Evolutionary conservation across 2,888 invertebrate species (phyloP), one percentile per base, ranked within the genome.

Genomic region (Andrena chrysosceles): DNA sequence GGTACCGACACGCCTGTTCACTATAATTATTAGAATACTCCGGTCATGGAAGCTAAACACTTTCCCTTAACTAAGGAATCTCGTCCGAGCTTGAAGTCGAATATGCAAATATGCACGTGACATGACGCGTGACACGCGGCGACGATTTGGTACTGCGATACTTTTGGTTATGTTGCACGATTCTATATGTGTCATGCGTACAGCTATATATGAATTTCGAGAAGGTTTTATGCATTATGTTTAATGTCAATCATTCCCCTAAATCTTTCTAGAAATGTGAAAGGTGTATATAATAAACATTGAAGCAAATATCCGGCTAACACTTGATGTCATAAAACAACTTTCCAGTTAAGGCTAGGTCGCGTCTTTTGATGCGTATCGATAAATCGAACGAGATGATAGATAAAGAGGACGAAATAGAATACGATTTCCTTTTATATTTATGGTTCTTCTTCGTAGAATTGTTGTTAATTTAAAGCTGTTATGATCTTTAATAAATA

Each of bases 131-230:
- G 2, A 35, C 20, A 49, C 20, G 13, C 7, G 2, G 13, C 2
- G 7, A 20, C 35, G 29, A 31, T 10, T 64, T 3, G 6, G 7
- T 16, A 13, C 23, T 49, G 13, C 10, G 31, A 52, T 49, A 0
- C 8, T 29, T 71, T 77, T 77, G 77, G 77, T 77, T 77, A 77
- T 73, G 77, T 73, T 26, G 6, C 26, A 33, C 31, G 8, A 31
- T 13, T 54, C 10, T 54, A 56, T 54, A 70, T n/a, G 23, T 56
- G 54, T 70, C 70, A 56, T 42, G 49, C 20, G n/a, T n/a, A 0
- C 2, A n/a, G 23, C 13, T 10, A 13, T 5, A 3, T 13, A 8
- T 59, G 48, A 67, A 6, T 66, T 10, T 33, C 3, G 42, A 8
- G n/a, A 8, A 1, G n/a, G 7, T 31, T 6, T 60, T 60, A 8